Conservation (phyloP, 1,140 invertebrate genomes). For the Microplitis demolitor region DNA sequence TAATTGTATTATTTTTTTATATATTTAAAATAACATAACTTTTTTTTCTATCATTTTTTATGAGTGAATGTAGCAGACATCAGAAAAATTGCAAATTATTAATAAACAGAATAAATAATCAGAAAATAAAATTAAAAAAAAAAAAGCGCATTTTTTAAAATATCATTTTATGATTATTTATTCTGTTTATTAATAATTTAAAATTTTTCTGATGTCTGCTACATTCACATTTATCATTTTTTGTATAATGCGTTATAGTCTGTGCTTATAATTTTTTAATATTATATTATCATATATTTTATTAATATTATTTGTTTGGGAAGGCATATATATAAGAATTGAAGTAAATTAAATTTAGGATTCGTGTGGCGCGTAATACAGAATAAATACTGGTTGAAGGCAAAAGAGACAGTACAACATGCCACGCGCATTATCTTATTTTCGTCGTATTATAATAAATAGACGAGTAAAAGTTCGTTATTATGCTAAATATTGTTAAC, state of each 20-base stretch:
- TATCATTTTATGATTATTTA: too few species aligned
- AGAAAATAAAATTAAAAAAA: neutral
- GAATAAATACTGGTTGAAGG: constrained; percentile 39
- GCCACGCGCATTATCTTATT: constrained; percentile 19
- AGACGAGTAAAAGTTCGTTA: constrained; percentile 21
- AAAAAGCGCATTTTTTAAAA: too few species aligned
- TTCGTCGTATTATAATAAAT: constrained; percentile 25
- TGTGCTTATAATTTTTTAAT: constrained; percentile 20
- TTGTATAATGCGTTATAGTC: constrained; percentile 23
- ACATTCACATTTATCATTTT: neutral
- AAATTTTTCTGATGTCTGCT: too few species aligned
- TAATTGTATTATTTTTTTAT: neutral
- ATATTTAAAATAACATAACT: neutral
- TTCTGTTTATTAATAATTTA: too few species aligned
- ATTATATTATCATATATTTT: constrained; percentile 1
- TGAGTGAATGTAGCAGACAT: too few species aligned
- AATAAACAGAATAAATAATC: neutral
- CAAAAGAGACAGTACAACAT: constrained; percentile 30
- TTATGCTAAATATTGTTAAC: constrained; percentile 34
- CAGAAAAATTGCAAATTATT: too few species aligned
- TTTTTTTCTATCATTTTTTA: neutral
- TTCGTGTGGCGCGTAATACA: neutral
- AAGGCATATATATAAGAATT: constrained; percentile 26
- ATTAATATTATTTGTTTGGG: constrained; percentile 17
- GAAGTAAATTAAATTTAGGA: neutral